A percentile compares a stretch with the other conserved stretches of the same genome.
Evolutionary conservation across 64 coral and sea anemone species (phyloP).

Genomic region (Montipora cactus): DNA sequence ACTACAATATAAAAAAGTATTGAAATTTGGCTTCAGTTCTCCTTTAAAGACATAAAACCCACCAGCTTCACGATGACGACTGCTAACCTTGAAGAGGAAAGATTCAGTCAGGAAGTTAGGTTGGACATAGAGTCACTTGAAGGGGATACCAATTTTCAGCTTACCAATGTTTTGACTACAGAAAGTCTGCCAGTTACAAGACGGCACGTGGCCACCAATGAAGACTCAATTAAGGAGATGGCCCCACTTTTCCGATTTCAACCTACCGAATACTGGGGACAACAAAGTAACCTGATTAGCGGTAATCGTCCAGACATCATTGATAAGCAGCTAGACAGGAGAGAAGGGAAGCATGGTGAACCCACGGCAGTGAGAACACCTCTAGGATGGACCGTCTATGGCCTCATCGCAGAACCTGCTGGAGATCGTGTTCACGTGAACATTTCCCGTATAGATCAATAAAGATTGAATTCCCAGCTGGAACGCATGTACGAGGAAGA

Average conservation of each 20-base stretch:
- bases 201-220: not conserved
- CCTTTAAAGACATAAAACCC: not conserved
- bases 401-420: conserved; percentile 15
- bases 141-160: conserved; percentile 42
- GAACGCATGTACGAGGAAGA: not conserved
- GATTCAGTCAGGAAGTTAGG: not conserved
- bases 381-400: conserved; percentile 67
- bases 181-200: not conserved
- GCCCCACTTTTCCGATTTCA: not conserved
- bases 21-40: too few relatives aligned
- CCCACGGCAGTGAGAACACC: not conserved
- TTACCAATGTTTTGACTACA: conserved; percentile 68
- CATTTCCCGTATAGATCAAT: not conserved
- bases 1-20: too few relatives aligned
- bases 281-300: not conserved
- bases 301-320: not conserved
- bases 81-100: not conserved
- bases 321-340: not conserved
- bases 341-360: not conserved
- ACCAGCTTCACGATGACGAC: conserved; percentile 4
- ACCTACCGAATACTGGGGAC: not conserved
- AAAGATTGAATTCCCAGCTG: not conserved
- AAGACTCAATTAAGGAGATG: not conserved
- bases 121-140: conserved; percentile 57
- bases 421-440: not conserved